Percentiles rank a stretch among this genome's conserved stretches.
Conservation (phyloP, 2,888 invertebrate genomes). For the Chloroclysta siterata region DNA sequence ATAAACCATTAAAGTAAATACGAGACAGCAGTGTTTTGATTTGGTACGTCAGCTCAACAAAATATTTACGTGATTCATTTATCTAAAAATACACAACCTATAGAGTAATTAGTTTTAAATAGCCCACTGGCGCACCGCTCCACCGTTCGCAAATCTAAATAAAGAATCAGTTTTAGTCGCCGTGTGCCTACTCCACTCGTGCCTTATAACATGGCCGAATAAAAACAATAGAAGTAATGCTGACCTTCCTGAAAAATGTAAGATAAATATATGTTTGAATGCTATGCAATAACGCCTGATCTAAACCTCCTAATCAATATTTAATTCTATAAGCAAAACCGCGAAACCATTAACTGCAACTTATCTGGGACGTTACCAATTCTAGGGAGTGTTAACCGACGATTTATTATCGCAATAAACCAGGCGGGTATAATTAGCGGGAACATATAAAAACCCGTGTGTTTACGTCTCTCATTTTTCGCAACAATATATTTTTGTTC, state of each 20-base stretch:
- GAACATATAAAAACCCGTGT: conserved; percentile 50
- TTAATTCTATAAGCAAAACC: conserved; percentile 2
- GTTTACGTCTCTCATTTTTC: conserved; percentile 52
- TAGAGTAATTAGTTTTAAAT: conserved; percentile 55
- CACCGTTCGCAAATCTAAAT: conserved; percentile 59
- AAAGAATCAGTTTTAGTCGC: conserved; percentile 63
- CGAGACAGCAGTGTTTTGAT: conserved; percentile 18
- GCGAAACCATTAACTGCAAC: conserved; percentile 31
- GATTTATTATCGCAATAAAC: conserved; percentile 38
- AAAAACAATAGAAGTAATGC: conserved; percentile 46
- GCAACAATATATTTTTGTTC: conserved; percentile 57
- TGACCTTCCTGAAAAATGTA: conserved; percentile 68
- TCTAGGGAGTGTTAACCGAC: conserved; percentile 33
- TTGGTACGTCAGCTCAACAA: conserved; percentile 17
- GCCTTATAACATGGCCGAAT: conserved; percentile 45
- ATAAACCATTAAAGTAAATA: conserved; percentile 21
- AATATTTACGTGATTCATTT: conserved; percentile 48
- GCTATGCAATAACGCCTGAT: conserved; percentile 32
- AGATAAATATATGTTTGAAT: conserved; percentile 42
- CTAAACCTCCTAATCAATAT: conserved; percentile 24
- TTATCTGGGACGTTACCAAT: conserved; percentile 25
- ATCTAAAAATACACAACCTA: conserved; percentile 50
- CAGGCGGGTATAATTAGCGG: conserved; percentile 35
- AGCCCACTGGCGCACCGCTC: conserved; percentile 47
- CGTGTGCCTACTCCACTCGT: conserved; percentile 52